A percentile compares a stretch with the other conserved stretches of the same genome.
Conservation (phyloP, 1,140 invertebrate genomes). For the Branchinecta lynchi region DNA sequence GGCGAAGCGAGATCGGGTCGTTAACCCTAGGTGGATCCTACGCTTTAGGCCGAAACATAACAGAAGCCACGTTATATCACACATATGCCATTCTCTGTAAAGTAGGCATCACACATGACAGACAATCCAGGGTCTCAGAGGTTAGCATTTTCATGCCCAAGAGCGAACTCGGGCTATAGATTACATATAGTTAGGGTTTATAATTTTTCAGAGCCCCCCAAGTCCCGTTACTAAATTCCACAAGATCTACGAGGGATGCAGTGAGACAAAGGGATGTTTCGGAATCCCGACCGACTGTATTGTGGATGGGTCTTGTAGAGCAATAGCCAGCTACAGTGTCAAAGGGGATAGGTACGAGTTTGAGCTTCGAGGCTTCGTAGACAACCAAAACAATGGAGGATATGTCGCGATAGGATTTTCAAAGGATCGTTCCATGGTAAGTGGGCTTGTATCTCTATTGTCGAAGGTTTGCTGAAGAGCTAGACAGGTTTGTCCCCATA, state of each 20-base stretch:
- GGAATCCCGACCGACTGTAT: constrained; percentile 14
- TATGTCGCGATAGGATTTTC: constrained; percentile 18
- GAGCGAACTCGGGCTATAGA: no score
- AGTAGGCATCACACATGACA: no score
- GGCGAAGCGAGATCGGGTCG: no score
- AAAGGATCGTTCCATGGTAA: constrained; percentile 8
- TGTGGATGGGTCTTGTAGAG: neutral
- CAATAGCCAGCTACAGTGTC: constrained; percentile 14
- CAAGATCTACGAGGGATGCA: constrained; percentile 15
- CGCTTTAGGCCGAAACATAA: no score
- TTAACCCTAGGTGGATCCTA: no score
- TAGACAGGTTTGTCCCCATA: no score
- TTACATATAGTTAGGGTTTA: no score
- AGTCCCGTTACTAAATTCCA: neutral
- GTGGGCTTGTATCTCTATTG: neutral
- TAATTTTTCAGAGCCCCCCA: no score
- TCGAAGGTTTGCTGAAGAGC: neutral
- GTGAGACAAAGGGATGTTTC: constrained; percentile 14
- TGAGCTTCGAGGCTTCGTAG: constrained; percentile 11
- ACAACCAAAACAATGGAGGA: neutral
- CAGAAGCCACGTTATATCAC: no score
- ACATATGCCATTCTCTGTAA: no score
- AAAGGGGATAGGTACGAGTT: constrained; percentile 18
- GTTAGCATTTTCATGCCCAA: no score
- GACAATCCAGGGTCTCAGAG: no score